A percentile compares a stretch with the other conserved stretches of the same genome.
Conservation (phyloP, 2,888 invertebrate genomes). For the Isotomurus palustris region DNA sequence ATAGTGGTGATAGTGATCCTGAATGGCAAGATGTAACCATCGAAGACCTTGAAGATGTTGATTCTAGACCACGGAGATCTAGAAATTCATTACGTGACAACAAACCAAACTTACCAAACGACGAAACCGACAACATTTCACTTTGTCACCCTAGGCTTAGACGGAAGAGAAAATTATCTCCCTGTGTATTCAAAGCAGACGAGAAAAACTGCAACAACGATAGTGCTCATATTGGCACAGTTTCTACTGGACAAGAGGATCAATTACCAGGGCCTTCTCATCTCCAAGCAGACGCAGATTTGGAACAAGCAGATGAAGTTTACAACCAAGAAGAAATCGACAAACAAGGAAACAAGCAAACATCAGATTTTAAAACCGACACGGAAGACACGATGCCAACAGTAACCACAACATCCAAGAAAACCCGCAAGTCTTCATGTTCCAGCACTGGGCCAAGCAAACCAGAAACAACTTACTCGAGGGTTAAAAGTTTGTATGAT, state of each 20-base stretch:
- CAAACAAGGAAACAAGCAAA: not conserved
- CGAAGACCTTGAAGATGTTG: too few relatives aligned
- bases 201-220: not conserved
- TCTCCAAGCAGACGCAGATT: not conserved
- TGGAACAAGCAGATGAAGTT: not conserved
- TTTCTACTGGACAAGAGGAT: not conserved
- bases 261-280: not conserved
- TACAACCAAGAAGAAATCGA: not conserved
- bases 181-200: slow-evolving; percentile 28
- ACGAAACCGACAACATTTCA: too few relatives aligned
- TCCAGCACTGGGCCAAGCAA: too few relatives aligned
- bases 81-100: slow-evolving; percentile 5
- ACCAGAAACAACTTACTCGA: slow-evolving; percentile 38
- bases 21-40: too few relatives aligned
- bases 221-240: not conserved
- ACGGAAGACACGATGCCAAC: not conserved
- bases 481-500: slow-evolving; percentile 42
- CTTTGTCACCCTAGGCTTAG: not conserved
- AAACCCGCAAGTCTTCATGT: not conserved
- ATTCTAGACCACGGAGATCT: too few relatives aligned
- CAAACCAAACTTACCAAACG: not conserved
- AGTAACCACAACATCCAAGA: too few relatives aligned
- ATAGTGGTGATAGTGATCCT: too few relatives aligned
- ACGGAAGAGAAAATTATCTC: slow-evolving; percentile 25
- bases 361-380: not conserved